A percentile compares a stretch with the other conserved stretches of the same genome.
Evolutionary conservation across 35 echinoderm and acorn worm genomes (phyloP).

Genomic region (Apostichopus japonicus): DNA sequence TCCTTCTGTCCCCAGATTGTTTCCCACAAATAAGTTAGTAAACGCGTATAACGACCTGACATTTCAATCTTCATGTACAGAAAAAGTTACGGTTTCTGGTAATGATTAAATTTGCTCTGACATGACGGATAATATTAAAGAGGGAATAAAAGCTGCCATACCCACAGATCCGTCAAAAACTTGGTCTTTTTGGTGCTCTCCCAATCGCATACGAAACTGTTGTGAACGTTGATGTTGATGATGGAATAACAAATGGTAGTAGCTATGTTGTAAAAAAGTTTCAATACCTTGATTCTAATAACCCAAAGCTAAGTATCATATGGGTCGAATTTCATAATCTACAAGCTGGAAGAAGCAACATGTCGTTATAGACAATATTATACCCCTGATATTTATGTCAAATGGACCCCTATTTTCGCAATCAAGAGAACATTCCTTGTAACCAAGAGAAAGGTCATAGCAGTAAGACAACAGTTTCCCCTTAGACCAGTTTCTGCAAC

Average conservation of each 20-base stretch:
- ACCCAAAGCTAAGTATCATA: neutral
- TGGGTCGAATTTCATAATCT: constrained; percentile 30
- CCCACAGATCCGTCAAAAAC: constrained; percentile 2
- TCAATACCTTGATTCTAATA: constrained; percentile 1
- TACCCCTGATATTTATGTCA: neutral
- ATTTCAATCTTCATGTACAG: neutral
- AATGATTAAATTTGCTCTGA: neutral
- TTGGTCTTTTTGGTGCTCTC: neutral
- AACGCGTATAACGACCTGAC: constrained; percentile 13
- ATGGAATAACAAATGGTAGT: constrained; percentile 54
- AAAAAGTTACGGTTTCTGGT: neutral
- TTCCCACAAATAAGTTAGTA: constrained; percentile 20
- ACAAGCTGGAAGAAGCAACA: constrained; percentile 11
- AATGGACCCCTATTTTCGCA: constrained; percentile 43
- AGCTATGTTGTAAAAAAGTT: constrained; percentile 38
- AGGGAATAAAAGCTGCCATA: neutral
- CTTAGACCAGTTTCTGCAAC: constrained; percentile 23
- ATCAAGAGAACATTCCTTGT: constrained; percentile 25
- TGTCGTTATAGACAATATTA: constrained; percentile 4
- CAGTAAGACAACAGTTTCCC: constrained; percentile 29
- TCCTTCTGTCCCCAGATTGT: neutral
- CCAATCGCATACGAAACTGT: constrained; percentile 35
- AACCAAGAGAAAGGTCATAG: neutral
- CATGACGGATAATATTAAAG: neutral
- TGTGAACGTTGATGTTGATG: constrained; percentile 52